Percentiles rank a stretch among this genome's conserved stretches.
phyloP scores from a whole-genome alignment of 1,140 invertebrate species.

The Cydia amplana region DNA sequence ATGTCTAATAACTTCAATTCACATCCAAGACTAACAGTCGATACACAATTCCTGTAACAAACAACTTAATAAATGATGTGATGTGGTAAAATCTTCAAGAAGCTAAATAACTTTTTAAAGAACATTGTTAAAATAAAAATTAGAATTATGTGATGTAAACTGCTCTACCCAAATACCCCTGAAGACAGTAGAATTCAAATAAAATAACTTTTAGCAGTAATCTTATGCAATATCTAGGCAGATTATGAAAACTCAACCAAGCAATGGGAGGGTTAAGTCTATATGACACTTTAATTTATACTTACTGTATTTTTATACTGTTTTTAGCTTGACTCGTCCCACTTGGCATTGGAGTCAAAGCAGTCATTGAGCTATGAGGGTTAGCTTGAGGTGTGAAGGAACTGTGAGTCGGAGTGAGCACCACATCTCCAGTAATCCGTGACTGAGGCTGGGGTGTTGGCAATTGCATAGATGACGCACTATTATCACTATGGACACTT shows the following conservation, averaged over 20 bases:
- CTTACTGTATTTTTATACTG: constrained; percentile 78
- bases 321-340: constrained; percentile 72
- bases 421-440: constrained; percentile 58
- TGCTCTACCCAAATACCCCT: not conserved
- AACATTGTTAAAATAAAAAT: not conserved
- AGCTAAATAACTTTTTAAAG: too few relatives aligned
- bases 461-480: not conserved
- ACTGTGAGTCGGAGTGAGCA: constrained; percentile 64
- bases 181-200: too few relatives aligned
- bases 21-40: constrained; percentile 95
- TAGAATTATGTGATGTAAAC: too few relatives aligned
- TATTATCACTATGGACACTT: constrained; percentile 22
- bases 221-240: not conserved
- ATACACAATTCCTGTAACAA: constrained; percentile 92
- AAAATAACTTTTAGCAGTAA: too few relatives aligned
- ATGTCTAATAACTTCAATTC: constrained; percentile 94
- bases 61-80: constrained; percentile 22
- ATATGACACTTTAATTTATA: constrained; percentile 31
- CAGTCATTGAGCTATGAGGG: constrained; percentile 69
- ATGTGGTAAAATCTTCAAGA: too few relatives aligned
- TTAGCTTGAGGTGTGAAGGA: constrained; percentile 67
- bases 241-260: not conserved
- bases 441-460: constrained; percentile 45
- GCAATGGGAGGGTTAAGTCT: not conserved
- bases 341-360: constrained; percentile 73